A percentile compares a stretch with the other conserved stretches of the same genome.
Evolutionary conservation across 2,888 invertebrate species (phyloP).

Genomic region (Trissolcus japonicus): DNA sequence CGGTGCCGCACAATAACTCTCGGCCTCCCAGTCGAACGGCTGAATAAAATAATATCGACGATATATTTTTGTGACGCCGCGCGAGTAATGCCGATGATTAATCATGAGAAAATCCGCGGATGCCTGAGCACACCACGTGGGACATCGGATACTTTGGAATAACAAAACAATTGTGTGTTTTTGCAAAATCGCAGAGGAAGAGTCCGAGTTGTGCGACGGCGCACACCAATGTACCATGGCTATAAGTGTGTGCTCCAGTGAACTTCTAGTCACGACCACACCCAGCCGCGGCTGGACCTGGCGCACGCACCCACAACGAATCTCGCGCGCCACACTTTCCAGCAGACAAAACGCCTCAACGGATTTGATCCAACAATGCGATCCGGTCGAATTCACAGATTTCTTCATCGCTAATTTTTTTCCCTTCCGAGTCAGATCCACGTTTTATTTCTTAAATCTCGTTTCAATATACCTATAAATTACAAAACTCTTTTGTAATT

Average conservation of each 20-base stretch:
- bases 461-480: too few species aligned
- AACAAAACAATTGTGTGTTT: neutral
- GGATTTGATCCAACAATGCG: too few species aligned
- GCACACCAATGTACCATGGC: neutral
- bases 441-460: too few species aligned
- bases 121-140: too few species aligned
- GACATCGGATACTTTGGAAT: neutral
- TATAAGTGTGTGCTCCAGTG: slow-evolving; percentile 72
- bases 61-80: slow-evolving; percentile 13
- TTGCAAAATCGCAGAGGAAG: neutral
- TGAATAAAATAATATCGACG: slow-evolving; percentile 25
- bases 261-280: slow-evolving; percentile 76
- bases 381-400: too few species aligned
- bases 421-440: too few species aligned
- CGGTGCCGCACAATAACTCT: slow-evolving; percentile 33
- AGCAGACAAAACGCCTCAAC: slow-evolving; percentile 10
- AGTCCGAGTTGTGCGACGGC: neutral
- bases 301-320: slow-evolving; percentile 71
- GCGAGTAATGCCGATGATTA: slow-evolving; percentile 11
- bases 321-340: slow-evolving; percentile 44
- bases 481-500: too few species aligned
- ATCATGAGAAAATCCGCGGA: slow-evolving; percentile 5
- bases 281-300: slow-evolving; percentile 73
- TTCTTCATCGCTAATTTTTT: too few species aligned
- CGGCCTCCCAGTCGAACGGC: slow-evolving; percentile 32